Percentiles rank a stretch among this genome's conserved stretches.
Evolutionary conservation across 2,888 invertebrate genomes (phyloP).

Genomic region (Hirtodrosophila duncani): DNA sequence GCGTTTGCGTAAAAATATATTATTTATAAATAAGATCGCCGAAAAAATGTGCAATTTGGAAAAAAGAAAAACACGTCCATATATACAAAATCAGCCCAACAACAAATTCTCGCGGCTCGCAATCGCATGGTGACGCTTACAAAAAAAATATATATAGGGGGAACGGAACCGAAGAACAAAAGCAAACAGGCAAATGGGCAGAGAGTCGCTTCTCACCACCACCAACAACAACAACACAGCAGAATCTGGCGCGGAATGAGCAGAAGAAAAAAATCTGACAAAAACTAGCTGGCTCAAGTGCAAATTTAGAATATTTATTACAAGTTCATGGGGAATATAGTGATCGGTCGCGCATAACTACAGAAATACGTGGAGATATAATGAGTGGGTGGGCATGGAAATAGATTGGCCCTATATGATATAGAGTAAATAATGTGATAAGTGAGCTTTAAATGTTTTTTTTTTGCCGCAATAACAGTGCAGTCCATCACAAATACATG

Average conservation of each 20-base stretch:
- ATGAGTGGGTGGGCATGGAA: constrained; percentile 7
- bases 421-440: constrained; percentile 42
- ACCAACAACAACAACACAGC: constrained; percentile 17
- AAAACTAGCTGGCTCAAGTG: constrained; percentile 47
- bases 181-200: constrained; percentile 17
- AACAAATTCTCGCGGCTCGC: no score
- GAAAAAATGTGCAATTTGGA: constrained; percentile 39
- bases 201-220: constrained; percentile 37
- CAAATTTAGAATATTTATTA: constrained; percentile 60
- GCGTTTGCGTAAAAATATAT: constrained; percentile 30
- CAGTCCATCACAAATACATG: constrained; percentile 19
- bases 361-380: constrained; percentile 36
- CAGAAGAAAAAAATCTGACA: constrained; percentile 27
- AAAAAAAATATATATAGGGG: no score
- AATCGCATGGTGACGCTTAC: constrained; percentile 49
- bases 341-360: constrained; percentile 21
- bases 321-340: constrained; percentile 64
- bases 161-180: constrained; percentile 21
- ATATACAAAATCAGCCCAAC: no score
- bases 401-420: constrained; percentile 1
- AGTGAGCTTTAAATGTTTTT: constrained; percentile 37
- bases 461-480: constrained; percentile 7
- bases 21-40: constrained; percentile 58
- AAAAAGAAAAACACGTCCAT: constrained; percentile 22
- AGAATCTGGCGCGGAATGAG: constrained; percentile 15